A percentile compares a stretch with the other conserved stretches of the same genome.
phyloP scores from a whole-genome alignment of 2,797 vertebrate species.

The Pterois miles region DNA sequence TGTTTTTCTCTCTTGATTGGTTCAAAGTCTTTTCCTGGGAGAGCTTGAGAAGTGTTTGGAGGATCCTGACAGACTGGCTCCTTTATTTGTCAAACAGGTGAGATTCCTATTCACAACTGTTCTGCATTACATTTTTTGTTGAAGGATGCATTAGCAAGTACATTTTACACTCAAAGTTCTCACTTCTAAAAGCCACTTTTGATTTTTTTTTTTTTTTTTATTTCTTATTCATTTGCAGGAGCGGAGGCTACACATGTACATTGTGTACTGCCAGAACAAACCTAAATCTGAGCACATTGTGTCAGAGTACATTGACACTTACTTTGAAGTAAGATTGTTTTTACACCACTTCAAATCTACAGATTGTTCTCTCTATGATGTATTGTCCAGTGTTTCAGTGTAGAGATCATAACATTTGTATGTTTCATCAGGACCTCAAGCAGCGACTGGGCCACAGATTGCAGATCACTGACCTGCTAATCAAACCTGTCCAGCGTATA shows the following conservation, averaged over 20 bases:
- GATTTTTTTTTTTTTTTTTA: not conserved
- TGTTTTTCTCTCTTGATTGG: constrained; percentile 6
- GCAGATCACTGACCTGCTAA: constrained; percentile 95
- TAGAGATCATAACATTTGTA: not conserved
- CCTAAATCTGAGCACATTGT: constrained; percentile 99
- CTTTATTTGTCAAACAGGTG: constrained; percentile 97
- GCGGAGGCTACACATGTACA: constrained; percentile 98
- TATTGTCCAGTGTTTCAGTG: not conserved
- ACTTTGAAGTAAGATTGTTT: constrained; percentile 92
- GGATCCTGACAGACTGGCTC: constrained; percentile 94
- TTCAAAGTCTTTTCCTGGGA: constrained; percentile 93
- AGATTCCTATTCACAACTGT: constrained; percentile 31
- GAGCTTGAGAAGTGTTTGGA: constrained; percentile 98
- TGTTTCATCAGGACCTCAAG: constrained; percentile 90
- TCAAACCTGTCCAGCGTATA: constrained; percentile 98
- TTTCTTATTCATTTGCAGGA: constrained; percentile 88
- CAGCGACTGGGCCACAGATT: constrained; percentile 95
- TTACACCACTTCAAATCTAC: not conserved
- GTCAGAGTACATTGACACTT: constrained; percentile 98
- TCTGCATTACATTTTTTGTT: not conserved
- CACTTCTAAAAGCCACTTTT: not conserved
- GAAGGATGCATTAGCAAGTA: not conserved
- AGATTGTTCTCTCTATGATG: not conserved
- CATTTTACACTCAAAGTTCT: not conserved
- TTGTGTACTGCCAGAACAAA: constrained; percentile 99